These are phyloP conservation scores for Stratiomys singularior DNA, from an alignment of 2,888 invertebrate genomes.

Conservation along the genomic window DNA sequence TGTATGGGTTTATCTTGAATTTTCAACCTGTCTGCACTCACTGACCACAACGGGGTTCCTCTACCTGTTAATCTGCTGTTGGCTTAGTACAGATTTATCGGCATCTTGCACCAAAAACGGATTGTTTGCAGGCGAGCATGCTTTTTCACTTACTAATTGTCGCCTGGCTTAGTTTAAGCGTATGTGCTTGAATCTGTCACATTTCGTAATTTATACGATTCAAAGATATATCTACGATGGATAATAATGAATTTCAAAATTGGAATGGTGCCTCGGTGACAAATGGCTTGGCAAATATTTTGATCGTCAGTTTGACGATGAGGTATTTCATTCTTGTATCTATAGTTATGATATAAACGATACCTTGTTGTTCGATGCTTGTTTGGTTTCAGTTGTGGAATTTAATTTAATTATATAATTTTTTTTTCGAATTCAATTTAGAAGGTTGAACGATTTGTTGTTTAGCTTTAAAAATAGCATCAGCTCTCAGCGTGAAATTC, in stretches of 20 bases:
- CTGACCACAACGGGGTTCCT: no score
- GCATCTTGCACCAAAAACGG: neutral
- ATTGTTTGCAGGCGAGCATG: conserved; percentile 1
- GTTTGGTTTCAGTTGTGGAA: no score
- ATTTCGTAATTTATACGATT: conserved; percentile 10
- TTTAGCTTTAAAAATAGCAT: no score
- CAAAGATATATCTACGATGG: conserved; percentile 3
- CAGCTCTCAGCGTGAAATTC: no score
- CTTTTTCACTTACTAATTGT: conserved; percentile 31
- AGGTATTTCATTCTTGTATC: no score
- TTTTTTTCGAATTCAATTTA: no score
- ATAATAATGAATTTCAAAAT: neutral
- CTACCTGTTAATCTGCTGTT: neutral
- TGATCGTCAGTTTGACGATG: neutral
- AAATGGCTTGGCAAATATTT: conserved; percentile 23
- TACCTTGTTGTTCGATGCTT: no score
- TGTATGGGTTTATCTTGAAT: neutral
- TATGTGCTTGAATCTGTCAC: neutral
- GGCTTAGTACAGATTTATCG: neutral
- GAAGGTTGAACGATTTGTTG: no score
- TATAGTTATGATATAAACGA: no score
- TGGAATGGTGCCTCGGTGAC: conserved; percentile 9
- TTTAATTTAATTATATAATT: no score
- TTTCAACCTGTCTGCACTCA: neutral
- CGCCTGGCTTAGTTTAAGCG: neutral